Evolutionary conservation across 2,888 invertebrate genomes (phyloP), one percentile per base, ranked within the genome.

Genomic region (Euclidia mi): DNA sequence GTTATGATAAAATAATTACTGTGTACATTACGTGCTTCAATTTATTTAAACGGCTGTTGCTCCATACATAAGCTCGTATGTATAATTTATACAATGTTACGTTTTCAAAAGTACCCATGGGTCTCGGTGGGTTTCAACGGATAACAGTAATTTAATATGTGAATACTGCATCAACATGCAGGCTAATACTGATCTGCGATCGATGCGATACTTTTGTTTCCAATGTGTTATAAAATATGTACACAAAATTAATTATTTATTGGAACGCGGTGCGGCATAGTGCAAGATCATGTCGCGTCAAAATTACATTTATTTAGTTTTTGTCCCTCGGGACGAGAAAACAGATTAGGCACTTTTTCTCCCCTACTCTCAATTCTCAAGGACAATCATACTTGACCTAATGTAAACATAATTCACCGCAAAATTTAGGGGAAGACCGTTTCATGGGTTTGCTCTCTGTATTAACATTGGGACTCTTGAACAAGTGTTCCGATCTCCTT

Each of bases 1-100:
- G 66, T 71, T 78, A 71, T 74, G 73, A 76, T 77, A 81, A 76
- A 76, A 76, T 74, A 71, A 76, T 79, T 71, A 70, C 67, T 59
- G 64, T 65, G 55, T 67, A 57, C 64, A 56, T 55, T 61, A 55
- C 55, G 60, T 65, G 55, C 59, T 63, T 65, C 56, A 64, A 52
- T 65, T 34, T 68, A 65, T 65, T 67, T 52, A 59, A 56, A 51
- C 48, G 45, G 50, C 45, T 42, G 47, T n/a, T n/a, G n/a, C n/a
- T 69, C 40, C 52, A 70, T 62, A 65, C 62, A 44, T 71, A 55
- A 49, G 44, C 6, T 7, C 1, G 14, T 11, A 6, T 32, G 12
- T 34, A 34, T 60, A 47, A 60, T 65, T n/a, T 56, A 62, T 55
- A 50, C 61, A 70, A 56, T 48, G 38, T 56, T 28, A 31, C 38